Conservation (phyloP, 2,888 invertebrate species). For the Branchellion lobata region DNA sequence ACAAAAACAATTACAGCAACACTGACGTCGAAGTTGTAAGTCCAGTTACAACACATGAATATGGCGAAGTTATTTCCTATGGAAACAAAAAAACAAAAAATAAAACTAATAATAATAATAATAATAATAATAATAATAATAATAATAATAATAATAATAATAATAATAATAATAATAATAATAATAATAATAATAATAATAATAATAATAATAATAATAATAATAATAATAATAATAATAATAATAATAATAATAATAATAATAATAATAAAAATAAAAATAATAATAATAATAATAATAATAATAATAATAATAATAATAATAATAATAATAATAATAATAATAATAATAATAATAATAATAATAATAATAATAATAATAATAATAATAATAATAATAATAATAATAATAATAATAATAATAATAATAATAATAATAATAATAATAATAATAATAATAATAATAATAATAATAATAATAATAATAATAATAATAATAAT, state of each 20-base stretch:
- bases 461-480: neutral
- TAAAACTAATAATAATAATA: slow-evolving; percentile 4
- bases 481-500: neutral
- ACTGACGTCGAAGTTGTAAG: neutral
- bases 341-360: neutral
- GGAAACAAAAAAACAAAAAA: neutral
- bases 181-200: neutral
- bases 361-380: neutral
- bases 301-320: neutral
- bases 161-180: neutral
- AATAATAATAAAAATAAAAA: neutral
- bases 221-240: neutral
- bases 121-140: slow-evolving; percentile 18
- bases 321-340: neutral
- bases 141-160: neutral
- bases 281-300: neutral
- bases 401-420: neutral
- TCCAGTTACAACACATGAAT: neutral
- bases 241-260: neutral
- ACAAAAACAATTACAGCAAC: neutral
- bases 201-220: neutral
- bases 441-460: neutral
- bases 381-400: neutral
- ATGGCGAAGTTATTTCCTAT: neutral
- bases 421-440: neutral